Base-by-base conservation (phyloP, 1,140 invertebrate species). In the Musca domestica region DNA sequence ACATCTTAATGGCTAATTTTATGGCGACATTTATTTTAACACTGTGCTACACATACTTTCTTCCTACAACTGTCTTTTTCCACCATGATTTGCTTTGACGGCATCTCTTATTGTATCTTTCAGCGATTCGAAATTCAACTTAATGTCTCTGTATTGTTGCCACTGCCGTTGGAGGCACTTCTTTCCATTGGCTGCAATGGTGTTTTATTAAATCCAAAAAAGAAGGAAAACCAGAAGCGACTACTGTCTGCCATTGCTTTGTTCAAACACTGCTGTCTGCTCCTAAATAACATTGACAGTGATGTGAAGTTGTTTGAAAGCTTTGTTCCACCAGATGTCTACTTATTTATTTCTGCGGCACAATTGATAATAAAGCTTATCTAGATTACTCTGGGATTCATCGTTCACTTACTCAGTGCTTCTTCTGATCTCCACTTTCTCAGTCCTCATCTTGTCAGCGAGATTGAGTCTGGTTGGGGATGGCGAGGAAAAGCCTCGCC, bases 211-310 rank as follows among this genome's bases (percentile, higher is more conserved):
- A 34, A 61, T n/a, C n/a, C 19, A 61, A n/a, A 61, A 34, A 17
- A 61, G n/a, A 61, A 52, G 1, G 20, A 52, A 22, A 25, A 58
- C 19, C 27, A 61, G 56, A 10, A 61, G 17, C 6, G 22, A 10
- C 2, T 30, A n/a, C 27, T 10, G 30, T 19, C 27, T 41, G 27
- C 34, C 34, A 41, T 34, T 14, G 34, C 30, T 61, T 30, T 30
- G 23, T 15, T 30, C 54, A 19, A 6, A 61, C 19, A 23, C 30
- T 41, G 56, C 20, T 12, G 20, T 25, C 56, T 34, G 25, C 41
- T n/a, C 3, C 34, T 61, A 61, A 61, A 61, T 61, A 61, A 61
- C 56, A 19, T 61, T 61, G 56, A 61, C 56, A 61, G 56, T 61
- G 56, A 61, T 61, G 27, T 14, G n/a, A 49, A 27, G 23, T 25